Conservation (phyloP, 2,888 invertebrate species). For the Escarpia spicata region DNA sequence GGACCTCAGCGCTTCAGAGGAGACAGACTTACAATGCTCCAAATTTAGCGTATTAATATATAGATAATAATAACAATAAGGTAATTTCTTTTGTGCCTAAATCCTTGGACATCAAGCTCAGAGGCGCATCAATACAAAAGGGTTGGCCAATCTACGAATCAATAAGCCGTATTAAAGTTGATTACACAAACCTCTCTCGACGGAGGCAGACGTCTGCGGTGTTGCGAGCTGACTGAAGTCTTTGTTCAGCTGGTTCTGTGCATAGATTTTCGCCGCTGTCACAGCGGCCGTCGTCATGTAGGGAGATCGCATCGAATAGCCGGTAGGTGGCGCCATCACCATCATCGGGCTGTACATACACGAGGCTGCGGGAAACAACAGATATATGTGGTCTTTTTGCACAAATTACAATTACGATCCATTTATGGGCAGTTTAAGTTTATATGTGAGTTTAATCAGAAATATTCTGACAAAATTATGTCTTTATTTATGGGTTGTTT, state of each 20-base stretch:
- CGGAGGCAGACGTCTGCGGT: not conserved
- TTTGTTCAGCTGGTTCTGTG: constrained; percentile 53
- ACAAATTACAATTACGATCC: too few species aligned
- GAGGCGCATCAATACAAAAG: too few species aligned
- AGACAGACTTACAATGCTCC: too few species aligned
- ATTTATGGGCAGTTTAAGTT: too few species aligned
- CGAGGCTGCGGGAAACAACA: not conserved
- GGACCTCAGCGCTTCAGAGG: too few species aligned
- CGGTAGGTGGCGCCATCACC: constrained; percentile 48
- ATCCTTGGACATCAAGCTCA: too few species aligned
- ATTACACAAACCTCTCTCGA: not conserved
- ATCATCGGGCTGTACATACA: constrained; percentile 45
- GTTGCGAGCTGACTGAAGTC: constrained; percentile 50
- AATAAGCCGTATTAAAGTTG: too few species aligned
- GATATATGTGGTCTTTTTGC: not conserved
- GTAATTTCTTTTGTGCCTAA: too few species aligned
- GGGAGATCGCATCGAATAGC: constrained; percentile 34
- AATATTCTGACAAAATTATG: not conserved
- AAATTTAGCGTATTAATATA: too few species aligned
- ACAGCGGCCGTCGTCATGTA: constrained; percentile 45
- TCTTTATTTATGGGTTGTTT: too few species aligned
- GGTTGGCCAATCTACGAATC: too few species aligned
- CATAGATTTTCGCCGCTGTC: constrained; percentile 45
- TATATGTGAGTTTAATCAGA: not conserved
- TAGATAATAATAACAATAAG: too few species aligned